Evolutionary conservation across 2,797 vertebrate genomes (phyloP).

Genomic region (Notolabrus celidotus): DNA sequence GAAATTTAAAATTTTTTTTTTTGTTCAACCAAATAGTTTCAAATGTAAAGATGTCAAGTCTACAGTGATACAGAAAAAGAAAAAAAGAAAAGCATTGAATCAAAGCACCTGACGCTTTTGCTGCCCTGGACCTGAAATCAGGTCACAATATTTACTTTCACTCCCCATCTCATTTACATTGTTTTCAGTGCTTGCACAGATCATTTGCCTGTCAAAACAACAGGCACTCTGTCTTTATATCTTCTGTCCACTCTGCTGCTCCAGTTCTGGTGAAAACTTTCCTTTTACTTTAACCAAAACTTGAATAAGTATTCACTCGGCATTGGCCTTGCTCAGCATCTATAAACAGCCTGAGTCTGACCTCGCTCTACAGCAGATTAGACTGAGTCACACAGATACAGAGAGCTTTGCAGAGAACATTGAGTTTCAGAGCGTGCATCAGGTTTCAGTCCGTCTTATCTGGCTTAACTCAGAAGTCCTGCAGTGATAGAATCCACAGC

Average conservation of each 20-base stretch:
- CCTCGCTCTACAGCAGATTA: conserved; percentile 40
- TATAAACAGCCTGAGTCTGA: conserved; percentile 29
- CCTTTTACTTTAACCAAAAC: conserved; percentile 4
- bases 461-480: conserved; percentile 30
- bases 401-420: conserved; percentile 19
- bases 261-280: conserved; percentile 12
- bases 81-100: too few relatives aligned
- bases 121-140: conserved; percentile 48
- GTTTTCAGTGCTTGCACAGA: conserved; percentile 42
- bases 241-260: neutral
- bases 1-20: too few relatives aligned
- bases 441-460: conserved; percentile 41
- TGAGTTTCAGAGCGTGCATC: conserved; percentile 47
- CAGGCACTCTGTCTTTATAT: conserved; percentile 3
- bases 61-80: too few relatives aligned
- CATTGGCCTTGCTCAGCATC: conserved; percentile 5
- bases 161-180: conserved; percentile 46
- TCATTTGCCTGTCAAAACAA: conserved; percentile 36
- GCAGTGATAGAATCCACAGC: conserved; percentile 8
- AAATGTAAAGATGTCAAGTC: too few relatives aligned
- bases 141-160: conserved; percentile 1
- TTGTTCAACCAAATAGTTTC: too few relatives aligned
- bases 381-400: conserved; percentile 46
- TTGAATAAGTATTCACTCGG: neutral
- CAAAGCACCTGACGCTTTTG: too few relatives aligned